These are phyloP conservation scores for Oscheius sp. DNA, from an alignment of 2,888 invertebrate species.

Conservation along the genomic window DNA sequence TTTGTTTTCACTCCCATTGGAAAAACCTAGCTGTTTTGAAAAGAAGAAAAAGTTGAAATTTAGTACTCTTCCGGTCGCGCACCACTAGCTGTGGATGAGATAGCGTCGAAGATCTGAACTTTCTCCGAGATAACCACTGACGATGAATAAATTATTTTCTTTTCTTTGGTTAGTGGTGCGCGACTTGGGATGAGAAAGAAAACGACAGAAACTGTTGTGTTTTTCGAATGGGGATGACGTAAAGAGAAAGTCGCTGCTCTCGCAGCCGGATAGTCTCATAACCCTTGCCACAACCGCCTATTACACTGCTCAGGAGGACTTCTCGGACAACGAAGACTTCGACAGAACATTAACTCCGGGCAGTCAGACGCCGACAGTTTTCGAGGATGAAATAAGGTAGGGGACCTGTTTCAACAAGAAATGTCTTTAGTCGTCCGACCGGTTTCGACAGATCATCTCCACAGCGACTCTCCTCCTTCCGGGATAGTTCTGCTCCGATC, in stretches of 20 bases:
- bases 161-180: constrained; percentile 13
- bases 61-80: constrained; percentile 31
- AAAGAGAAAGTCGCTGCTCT: constrained; percentile 40
- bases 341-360: constrained; percentile 33
- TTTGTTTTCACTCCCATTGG: neutral
- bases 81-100: constrained; percentile 28
- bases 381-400: constrained; percentile 26
- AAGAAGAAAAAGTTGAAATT: neutral
- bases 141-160: constrained; percentile 27
- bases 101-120: constrained; percentile 28
- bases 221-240: constrained; percentile 8
- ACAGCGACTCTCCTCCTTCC: constrained; percentile 32
- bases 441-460: constrained; percentile 26
- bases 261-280: constrained; percentile 44
- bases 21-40: neutral
- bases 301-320: constrained; percentile 57
- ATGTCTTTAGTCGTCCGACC: constrained; percentile 16
- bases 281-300: constrained; percentile 40
- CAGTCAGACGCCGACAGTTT: constrained; percentile 6
- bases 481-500: constrained; percentile 19
- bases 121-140: neutral
- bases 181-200: neutral
- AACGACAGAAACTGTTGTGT: neutral
- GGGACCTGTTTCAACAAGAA: neutral
- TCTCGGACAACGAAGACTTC: constrained; percentile 25